A percentile compares a stretch with the other conserved stretches of the same genome.
phyloP scores from a whole-genome alignment of 2,888 invertebrate genomes.

The Mechanitis mazaeus region DNA sequence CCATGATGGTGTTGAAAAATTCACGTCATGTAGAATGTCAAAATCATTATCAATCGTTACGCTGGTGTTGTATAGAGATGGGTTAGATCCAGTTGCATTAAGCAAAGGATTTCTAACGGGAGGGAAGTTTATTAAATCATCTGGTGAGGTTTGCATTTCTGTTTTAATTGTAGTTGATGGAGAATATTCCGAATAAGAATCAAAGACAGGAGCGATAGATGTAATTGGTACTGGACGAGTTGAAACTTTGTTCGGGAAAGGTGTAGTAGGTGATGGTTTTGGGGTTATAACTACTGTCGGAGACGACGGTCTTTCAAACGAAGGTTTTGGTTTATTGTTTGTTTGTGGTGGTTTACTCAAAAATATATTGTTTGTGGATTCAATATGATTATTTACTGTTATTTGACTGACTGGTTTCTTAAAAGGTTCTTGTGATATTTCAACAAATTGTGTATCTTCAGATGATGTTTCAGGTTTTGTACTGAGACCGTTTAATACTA shows the following conservation, averaged over 20 bases:
- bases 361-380: slow-evolving; percentile 74
- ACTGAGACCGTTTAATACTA: slow-evolving; percentile 57
- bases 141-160: slow-evolving; percentile 80
- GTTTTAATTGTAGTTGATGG: slow-evolving; percentile 57
- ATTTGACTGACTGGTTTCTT: slow-evolving; percentile 71
- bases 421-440: slow-evolving; percentile 72
- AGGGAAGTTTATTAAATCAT: slow-evolving; percentile 87
- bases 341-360: slow-evolving; percentile 54
- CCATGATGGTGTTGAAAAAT: slow-evolving; percentile 86
- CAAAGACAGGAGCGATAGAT: slow-evolving; percentile 45
- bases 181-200: slow-evolving; percentile 49
- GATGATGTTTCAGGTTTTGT: slow-evolving; percentile 45
- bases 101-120: slow-evolving; percentile 90
- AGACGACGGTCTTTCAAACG: slow-evolving; percentile 72
- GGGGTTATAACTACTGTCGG: slow-evolving; percentile 83
- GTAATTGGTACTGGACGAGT: slow-evolving; percentile 43
- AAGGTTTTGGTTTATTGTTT: slow-evolving; percentile 59
- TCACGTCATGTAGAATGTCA: slow-evolving; percentile 71
- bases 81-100: slow-evolving; percentile 79
- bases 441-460: slow-evolving; percentile 60
- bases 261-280: slow-evolving; percentile 76
- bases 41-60: slow-evolving; percentile 75
- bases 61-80: slow-evolving; percentile 66
- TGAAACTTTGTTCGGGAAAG: slow-evolving; percentile 48
- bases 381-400: slow-evolving; percentile 79